A percentile compares a stretch with the other conserved stretches of the same genome.
Evolutionary conservation across 2,113 vertebrate species (phyloP).

Genomic region (Myiozetetes cayanensis): DNA sequence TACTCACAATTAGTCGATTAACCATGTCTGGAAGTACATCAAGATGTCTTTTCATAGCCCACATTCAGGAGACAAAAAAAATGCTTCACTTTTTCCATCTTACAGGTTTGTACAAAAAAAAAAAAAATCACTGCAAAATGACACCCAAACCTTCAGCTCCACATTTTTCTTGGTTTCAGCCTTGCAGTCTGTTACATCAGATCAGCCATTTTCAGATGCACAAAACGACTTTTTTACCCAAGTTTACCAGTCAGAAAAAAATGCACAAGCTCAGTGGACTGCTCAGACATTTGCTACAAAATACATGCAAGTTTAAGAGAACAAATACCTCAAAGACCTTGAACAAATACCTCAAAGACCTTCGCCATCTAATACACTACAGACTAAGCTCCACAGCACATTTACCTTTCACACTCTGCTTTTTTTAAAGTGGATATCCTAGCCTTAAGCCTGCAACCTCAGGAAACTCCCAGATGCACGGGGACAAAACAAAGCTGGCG

Average conservation of each 20-base stretch:
- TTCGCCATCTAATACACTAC: not conserved
- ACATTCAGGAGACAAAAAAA: not conserved
- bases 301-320: not conserved
- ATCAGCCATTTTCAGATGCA: not conserved
- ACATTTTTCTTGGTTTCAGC: not conserved
- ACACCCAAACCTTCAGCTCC: not conserved
- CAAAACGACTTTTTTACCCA: not conserved
- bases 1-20: slow-evolving; percentile 8
- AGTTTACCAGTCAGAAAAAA: not conserved
- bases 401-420: not conserved
- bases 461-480: not conserved
- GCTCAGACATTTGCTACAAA: not conserved
- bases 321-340: not conserved
- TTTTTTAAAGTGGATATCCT: not conserved
- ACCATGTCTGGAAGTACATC: not conserved
- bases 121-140: not conserved
- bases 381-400: not conserved
- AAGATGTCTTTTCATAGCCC: not conserved
- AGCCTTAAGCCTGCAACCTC: not conserved
- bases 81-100: not conserved
- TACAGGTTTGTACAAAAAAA: not conserved
- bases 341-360: not conserved
- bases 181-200: not conserved
- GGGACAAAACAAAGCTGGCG: not conserved
- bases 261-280: not conserved